Evolutionary conservation across 2,888 invertebrate genomes (phyloP), one percentile per base, ranked within the genome.

Genomic region (Apamea monoglypha): DNA sequence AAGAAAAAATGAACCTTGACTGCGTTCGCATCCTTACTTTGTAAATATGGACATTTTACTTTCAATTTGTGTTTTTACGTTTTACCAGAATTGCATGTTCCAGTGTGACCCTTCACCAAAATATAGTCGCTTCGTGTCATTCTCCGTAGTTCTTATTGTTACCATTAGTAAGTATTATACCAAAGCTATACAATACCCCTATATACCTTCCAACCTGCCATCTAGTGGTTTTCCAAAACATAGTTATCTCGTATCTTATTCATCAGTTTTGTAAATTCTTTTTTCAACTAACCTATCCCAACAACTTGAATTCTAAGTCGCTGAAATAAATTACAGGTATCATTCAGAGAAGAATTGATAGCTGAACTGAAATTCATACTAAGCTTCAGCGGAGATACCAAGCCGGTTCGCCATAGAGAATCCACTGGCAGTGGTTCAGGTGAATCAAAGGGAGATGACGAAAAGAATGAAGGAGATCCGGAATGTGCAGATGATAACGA

Each of bases 281-380:
- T 36, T 70, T 44, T 29, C 18, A 56, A 59, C 36, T 59, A 61
- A 61, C 21, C 25, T 18, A 29, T 29, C 16, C 16, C 18, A 47
- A 68, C 4, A 29, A n/a, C 2, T n/a, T 21, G 2, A 47, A 50
- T 81, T 25, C 14, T n/a, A 50, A 78, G 16, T 66, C 29, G 5
- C 18, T 36, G 0, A 44, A 70, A 44, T 12, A 29, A 47, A 56
- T 94, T 95, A 16, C 92, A 98, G 97, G 96, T 98, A 14, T 94
- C 98, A 0, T 97, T 98, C 87, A 97, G 94, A 90, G 97, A 98
- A 68, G 98, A 98, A 86, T 92, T 98, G 16, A 95, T 96, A 76
- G 97, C 97, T n/a, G 98, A 98, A 93, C 89, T 98, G 63, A 97
- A 97, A 89, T 98, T 98, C 91, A 97, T 98, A 56, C 92, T 98